phyloP scores from a whole-genome alignment of 1,140 invertebrate species.

The Polypedilum vanderplanki region DNA sequence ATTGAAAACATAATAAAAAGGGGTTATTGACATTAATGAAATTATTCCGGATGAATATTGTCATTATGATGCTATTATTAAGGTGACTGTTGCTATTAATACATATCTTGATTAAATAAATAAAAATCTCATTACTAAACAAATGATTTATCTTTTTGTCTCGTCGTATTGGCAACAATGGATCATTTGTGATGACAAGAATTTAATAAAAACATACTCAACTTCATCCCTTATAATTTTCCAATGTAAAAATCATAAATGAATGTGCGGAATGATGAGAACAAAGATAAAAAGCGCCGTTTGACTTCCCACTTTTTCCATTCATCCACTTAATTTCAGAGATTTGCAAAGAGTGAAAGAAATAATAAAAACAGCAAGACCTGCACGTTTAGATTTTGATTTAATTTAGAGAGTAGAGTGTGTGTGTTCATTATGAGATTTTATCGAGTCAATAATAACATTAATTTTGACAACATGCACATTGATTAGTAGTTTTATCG shows the following conservation, averaged over 20 bases:
- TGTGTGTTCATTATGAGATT: not conserved
- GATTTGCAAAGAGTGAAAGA: not conserved
- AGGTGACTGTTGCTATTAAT: not conserved
- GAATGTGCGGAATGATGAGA: not conserved
- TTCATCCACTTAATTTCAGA: not conserved
- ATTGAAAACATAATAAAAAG: not conserved
- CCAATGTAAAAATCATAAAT: not conserved
- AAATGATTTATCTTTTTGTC: not conserved
- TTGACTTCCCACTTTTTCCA: constrained; percentile 16
- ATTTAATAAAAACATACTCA: constrained; percentile 2
- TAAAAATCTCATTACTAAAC: not conserved
- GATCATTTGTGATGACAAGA: not conserved
- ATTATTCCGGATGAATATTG: not conserved
- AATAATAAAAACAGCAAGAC: not conserved
- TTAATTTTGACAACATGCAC: not conserved
- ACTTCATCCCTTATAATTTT: not conserved
- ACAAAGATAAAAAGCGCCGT: constrained; percentile 7
- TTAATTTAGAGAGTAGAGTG: not conserved
- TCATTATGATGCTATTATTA: constrained; percentile 19
- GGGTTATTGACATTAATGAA: constrained; percentile 11
- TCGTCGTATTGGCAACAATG: not conserved
- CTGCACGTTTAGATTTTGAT: constrained; percentile 3
- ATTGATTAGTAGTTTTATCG: not conserved
- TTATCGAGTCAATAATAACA: constrained; percentile 19
- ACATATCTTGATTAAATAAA: constrained; percentile 29